Conservation (phyloP, 1,140 invertebrate species). For the Neotoxoptera formosana region DNA sequence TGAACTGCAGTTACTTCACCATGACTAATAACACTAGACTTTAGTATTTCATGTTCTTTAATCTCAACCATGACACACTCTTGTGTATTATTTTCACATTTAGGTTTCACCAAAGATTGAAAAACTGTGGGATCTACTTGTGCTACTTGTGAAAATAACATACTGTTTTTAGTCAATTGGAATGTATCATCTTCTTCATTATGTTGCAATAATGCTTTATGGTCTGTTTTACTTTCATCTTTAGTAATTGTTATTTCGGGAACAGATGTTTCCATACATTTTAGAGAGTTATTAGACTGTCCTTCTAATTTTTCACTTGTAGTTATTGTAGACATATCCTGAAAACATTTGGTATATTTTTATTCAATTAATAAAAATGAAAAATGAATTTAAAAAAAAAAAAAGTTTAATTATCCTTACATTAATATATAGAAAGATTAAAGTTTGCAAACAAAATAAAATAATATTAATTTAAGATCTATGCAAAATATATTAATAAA, state of each 20-base stretch:
- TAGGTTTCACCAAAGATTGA: conserved; percentile 27
- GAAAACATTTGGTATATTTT: not conserved
- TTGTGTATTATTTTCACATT: conserved; percentile 42
- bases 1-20: conserved; percentile 49
- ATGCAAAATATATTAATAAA: not conserved
- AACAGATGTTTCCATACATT: not conserved
- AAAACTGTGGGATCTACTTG: conserved; percentile 62
- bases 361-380: not conserved
- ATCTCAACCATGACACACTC: conserved; percentile 68
- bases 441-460: not conserved
- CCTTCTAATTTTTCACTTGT: not conserved
- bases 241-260: conserved; percentile 33
- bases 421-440: not conserved
- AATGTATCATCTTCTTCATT: conserved; percentile 65
- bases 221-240: conserved; percentile 15
- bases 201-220: not conserved
- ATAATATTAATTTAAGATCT: not conserved
- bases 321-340: not conserved
- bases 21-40: conserved; percentile 63
- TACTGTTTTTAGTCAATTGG: conserved; percentile 72
- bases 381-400: not conserved
- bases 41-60: conserved; percentile 69
- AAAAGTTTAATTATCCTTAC: not conserved
- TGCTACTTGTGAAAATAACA: conserved; percentile 75
- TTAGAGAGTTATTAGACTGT: not conserved